Conservation (phyloP, 1,140 invertebrate species). For the Drosophila mojavensis region DNA sequence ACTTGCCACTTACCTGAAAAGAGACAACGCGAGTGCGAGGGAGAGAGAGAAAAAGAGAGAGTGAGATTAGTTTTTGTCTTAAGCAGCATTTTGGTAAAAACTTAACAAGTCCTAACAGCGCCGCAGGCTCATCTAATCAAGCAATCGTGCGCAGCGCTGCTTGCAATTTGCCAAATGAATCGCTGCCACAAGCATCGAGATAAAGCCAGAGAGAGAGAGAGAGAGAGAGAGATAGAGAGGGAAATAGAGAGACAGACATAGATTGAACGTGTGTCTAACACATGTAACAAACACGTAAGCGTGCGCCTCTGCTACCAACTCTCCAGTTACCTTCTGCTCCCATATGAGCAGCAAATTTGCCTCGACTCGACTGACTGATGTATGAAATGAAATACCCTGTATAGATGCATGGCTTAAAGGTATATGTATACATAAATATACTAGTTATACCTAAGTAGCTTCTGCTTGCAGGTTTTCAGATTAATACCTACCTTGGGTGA, state of each 20-base stretch:
- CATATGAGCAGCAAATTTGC: too few species aligned
- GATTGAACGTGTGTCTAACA: neutral
- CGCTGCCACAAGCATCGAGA: neutral
- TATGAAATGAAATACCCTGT: too few species aligned
- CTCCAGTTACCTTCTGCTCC: too few species aligned
- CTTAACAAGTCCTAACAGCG: neutral
- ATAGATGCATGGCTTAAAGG: too few species aligned
- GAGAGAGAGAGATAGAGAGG: neutral
- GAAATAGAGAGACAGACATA: neutral
- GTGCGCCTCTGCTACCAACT: too few species aligned
- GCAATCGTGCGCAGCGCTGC: slow-evolving; percentile 29
- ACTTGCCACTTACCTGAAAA: slow-evolving; percentile 27
- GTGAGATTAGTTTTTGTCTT: neutral
- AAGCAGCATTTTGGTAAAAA: slow-evolving; percentile 7
- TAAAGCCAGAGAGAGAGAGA: neutral
- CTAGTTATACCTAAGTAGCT: too few species aligned
- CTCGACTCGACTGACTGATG: too few species aligned
- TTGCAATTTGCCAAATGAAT: slow-evolving; percentile 43
- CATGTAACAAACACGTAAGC: neutral
- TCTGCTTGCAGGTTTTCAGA: too few species aligned
- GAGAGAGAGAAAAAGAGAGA: neutral
- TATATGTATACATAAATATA: too few species aligned
- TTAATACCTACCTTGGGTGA: too few species aligned
- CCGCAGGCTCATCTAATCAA: slow-evolving; percentile 35
- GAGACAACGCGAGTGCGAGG: slow-evolving; percentile 1